Base-by-base conservation (phyloP, 2,113 vertebrate genomes). In the Sialia sialis region DNA sequence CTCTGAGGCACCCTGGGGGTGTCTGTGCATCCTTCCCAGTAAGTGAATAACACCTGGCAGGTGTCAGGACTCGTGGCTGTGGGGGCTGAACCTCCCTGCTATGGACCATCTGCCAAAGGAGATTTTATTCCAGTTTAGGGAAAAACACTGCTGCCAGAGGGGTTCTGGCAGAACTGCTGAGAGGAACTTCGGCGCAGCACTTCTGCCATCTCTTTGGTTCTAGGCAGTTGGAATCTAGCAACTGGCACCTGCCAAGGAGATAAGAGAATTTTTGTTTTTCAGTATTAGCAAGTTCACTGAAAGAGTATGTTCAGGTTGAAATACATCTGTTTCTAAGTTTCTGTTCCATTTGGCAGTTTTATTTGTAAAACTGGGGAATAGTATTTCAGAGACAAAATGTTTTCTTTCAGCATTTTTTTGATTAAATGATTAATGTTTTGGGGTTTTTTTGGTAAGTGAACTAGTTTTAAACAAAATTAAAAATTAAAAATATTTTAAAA, bases 51-150 rank as follows among this genome's bases (percentile, higher is more conserved):
- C 44, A 29, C 6, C 74, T 63, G 52, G 25, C 13, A 38, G 56
- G 18, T 27, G 46, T 77, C 16, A 27, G 49, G 39, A 13, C 62
- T 69, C 13, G 1, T 0, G 1, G 13, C 39, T 73, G 4, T 1
- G 25, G 18, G 20, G 11, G 1, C 49, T 1, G 2, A 68, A 30
- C 39, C 38, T 64, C 22, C 54, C 26, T 55, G 55, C 38, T 38
- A 0, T 19, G 48, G 32, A 4, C 8, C 26, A 3, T 30, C 54
- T 93, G 22, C n/a, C 60, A 16, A 7, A 9, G 13, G 26, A 13
- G 38, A 51, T 51, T 51, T 51, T 29, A 29, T 51, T 51, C 16
- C 56, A 34, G 30, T 41, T 68, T 10, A 49, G 81, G 34, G 58
- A 43, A 52, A 30, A 79, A 17, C 18, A 4, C 27, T 55, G 3